Base-by-base conservation (phyloP, 1,140 invertebrate genomes). In the Macrobrachium nipponense region DNA sequence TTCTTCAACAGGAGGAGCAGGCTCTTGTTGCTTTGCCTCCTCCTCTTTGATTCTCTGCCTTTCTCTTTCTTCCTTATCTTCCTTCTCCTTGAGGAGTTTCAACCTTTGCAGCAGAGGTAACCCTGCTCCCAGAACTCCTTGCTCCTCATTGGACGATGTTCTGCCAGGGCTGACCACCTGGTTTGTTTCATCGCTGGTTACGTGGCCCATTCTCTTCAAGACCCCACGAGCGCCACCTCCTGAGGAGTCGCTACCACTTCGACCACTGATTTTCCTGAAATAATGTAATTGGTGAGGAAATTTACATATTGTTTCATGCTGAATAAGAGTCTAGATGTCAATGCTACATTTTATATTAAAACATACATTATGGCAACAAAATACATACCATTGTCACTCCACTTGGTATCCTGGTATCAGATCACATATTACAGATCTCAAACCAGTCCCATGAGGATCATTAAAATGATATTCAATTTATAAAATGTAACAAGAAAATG, bases 31-130 rank as follows among this genome's bases (percentile, higher is more conserved):
- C 88, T 85, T 58, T n/a, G 78, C 77, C 66, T 86, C 85, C 70
- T 86, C 79, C 23, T 81, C 79, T 60, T 66, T 64, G 60, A 66
- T 14, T 51, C 51, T 64, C 79, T 82, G 81, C 87, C 82, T 66
- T 20, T 87, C 86, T 64, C 80, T 89, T 60, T 90, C 87, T 76
- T 95, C 94, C 78, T 92, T 92, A 87, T 96, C 95, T 90, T 95
- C 95, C 91, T 96, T 96, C 15, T 95, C 94, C 91, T 96, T 96
- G 12, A 97, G 92, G 77, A 96, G 91, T 59, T 96, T 92, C 27
- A 97, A 92, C 86, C 96, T 92, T 90, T 97, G 95, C 5, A 97
- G 92, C 11, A 97, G 92, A 4, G 96, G 95, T 70, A 97, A 91
- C 0, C 96, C 96, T 68, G 94, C 94, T 17, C 94, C 95, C 20